Conservation (phyloP, 64 coral and sea anemone species). For the Montipora efflorescens region DNA sequence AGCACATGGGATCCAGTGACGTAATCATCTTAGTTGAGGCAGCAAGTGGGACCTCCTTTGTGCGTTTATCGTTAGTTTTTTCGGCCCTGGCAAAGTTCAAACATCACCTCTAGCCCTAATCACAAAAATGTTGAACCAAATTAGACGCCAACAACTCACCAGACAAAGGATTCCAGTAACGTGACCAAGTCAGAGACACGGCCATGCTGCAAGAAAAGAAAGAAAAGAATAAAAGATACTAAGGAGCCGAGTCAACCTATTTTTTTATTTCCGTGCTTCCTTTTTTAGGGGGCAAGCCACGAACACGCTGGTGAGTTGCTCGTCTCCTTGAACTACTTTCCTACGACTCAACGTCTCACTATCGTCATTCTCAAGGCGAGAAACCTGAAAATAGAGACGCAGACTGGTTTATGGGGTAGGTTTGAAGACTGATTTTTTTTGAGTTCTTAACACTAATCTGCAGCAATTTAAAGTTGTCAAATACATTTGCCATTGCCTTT, state of each 20-base stretch:
- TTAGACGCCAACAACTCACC: not conserved
- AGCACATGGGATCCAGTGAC: too few relatives aligned
- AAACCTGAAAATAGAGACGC: slow-evolving; percentile 87
- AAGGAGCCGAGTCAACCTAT: too few relatives aligned
- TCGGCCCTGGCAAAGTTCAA: too few relatives aligned
- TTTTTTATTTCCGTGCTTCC: not conserved
- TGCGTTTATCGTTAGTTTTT: too few relatives aligned
- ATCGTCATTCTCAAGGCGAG: slow-evolving; percentile 91
- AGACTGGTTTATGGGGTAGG: slow-evolving; percentile 87
- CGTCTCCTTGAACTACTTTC: slow-evolving; percentile 95
- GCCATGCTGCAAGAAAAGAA: not conserved
- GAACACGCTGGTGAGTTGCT: slow-evolving; percentile 89
- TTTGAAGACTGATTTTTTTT: not conserved
- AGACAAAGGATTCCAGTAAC: not conserved
- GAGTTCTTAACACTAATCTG: too few relatives aligned
- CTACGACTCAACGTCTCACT: slow-evolving; percentile 96
- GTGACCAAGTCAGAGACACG: too few relatives aligned
- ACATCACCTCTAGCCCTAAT: too few relatives aligned
- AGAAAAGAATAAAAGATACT: not conserved
- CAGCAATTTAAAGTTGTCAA: too few relatives aligned
- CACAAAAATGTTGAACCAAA: not conserved
- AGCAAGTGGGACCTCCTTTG: too few relatives aligned
- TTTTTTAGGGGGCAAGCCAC: slow-evolving; percentile 38
- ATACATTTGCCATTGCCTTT: too few relatives aligned
- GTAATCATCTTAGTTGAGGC: too few relatives aligned